phyloP scores from a whole-genome alignment of 2,797 vertebrate genomes.

The Enteromius radiatus region DNA sequence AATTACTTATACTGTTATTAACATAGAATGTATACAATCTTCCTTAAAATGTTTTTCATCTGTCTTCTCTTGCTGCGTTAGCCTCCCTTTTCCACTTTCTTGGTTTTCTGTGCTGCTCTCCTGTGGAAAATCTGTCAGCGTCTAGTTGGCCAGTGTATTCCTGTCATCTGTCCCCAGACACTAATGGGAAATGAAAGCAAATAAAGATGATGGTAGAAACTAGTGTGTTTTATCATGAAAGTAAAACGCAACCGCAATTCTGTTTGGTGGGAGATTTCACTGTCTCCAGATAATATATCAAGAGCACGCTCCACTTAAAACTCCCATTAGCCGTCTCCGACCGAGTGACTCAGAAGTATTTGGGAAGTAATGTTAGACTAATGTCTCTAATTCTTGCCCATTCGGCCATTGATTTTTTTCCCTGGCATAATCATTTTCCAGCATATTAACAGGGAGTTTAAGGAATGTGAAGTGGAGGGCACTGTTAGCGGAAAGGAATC shows the following conservation, averaged over 20 bases:
- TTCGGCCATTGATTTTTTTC: slow-evolving; percentile 71
- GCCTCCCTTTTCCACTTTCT: slow-evolving; percentile 51
- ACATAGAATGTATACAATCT: background rate
- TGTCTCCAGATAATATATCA: slow-evolving; percentile 33
- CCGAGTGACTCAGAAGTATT: slow-evolving; percentile 69
- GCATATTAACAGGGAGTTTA: slow-evolving; percentile 73
- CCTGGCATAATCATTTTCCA: slow-evolving; percentile 74
- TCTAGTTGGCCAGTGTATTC: slow-evolving; percentile 73
- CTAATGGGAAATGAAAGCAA: slow-evolving; percentile 57
- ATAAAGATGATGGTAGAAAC: slow-evolving; percentile 51
- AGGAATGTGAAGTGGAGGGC: slow-evolving; percentile 57
- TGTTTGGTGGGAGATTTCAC: slow-evolving; percentile 46
- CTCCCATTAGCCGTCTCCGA: slow-evolving; percentile 67
- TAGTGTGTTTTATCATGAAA: slow-evolving; percentile 53
- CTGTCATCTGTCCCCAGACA: slow-evolving; percentile 61
- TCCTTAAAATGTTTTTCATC: background rate
- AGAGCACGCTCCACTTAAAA: slow-evolving; percentile 49
- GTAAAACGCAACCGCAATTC: slow-evolving; percentile 41
- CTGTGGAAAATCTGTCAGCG: slow-evolving; percentile 59
- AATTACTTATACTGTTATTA: background rate
- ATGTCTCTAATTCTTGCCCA: slow-evolving; percentile 78
- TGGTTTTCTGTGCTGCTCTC: slow-evolving; percentile 60
- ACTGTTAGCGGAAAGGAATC: slow-evolving; percentile 59
- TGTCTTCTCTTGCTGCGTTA: slow-evolving; percentile 30
- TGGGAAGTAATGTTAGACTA: slow-evolving; percentile 73